Base-by-base conservation (phyloP, 2,888 invertebrate species). In the Nebria brevicollis region DNA sequence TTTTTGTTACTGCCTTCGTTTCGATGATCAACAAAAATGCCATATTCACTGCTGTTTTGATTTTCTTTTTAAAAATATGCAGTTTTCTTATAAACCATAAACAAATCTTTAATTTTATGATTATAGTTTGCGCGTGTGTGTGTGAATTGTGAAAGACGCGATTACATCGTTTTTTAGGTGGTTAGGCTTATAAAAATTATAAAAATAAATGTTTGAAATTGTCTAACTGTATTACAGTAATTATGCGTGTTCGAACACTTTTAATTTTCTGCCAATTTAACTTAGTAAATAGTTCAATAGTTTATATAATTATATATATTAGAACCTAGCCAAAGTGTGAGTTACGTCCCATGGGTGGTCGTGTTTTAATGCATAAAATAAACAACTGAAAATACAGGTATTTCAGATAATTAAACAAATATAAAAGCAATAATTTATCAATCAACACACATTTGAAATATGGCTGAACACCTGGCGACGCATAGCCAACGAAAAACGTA, bases 381-480 rank as follows among this genome's bases (percentile, higher is more conserved):
- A 54, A 54, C 34, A 54, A 66, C n/a, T 66, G 66, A 4, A 26
- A 20, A 25, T 13, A 54, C 54, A 11, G 54, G 54, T 13, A 54
- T 54, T 54, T 7, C 8, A 54, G 54, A 54, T 54, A 54, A 54
- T 54, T 54, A 54, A 54, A 54, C 54, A 54, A 54, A 54, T 54
- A 54, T 54, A 54, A 54, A 54, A 13, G 54, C 54, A 8, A 54
- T 54, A 54, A 54, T 54, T 54, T 72, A 77, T 72, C 77, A 77
- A 77, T 77, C 77, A 77, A 72, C 70, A 34, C 11, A 68, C 26
- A 70, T 11, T 70, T 20, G 70, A 15, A 26, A 70, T 34, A 70
- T 20, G 25, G 13, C n/a, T 70, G 70, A 25, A 70, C 70, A 70
- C 70, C 70, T 70, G 70, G 70, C 70, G 34, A 34, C 70, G 70